Percentiles rank a stretch among this genome's conserved stretches.
Conservation (phyloP, 2,113 vertebrate genomes). For the Dasyprocta punctata region DNA sequence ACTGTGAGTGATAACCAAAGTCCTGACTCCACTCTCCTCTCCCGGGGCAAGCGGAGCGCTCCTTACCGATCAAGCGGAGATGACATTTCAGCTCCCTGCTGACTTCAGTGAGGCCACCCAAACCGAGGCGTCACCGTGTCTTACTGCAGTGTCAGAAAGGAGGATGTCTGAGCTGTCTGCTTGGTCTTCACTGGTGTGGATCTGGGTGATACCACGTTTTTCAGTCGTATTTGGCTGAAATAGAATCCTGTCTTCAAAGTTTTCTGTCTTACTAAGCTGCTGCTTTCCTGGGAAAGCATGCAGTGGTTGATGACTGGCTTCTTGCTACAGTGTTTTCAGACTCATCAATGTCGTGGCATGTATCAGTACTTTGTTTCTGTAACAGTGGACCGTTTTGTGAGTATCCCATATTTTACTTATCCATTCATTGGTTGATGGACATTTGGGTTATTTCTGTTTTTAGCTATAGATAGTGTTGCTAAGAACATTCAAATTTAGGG, state of each 20-base stretch:
- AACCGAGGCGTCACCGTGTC: not conserved
- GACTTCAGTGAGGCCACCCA: not conserved
- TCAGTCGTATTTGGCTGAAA: not conserved
- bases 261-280: not conserved
- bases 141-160: not conserved
- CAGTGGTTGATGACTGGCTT: not conserved
- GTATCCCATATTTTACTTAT: not conserved
- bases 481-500: not conserved
- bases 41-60: not conserved
- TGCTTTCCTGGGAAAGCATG: not conserved
- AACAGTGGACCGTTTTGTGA: not conserved
- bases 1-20: not conserved
- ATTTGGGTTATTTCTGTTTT: not conserved
- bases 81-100: not conserved
- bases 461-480: not conserved
- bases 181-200: not conserved
- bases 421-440: not conserved
- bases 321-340: not conserved
- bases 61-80: not conserved
- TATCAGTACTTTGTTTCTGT: not conserved
- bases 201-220: not conserved
- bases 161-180: not conserved
- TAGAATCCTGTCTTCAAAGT: not conserved
- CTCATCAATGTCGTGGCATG: not conserved
- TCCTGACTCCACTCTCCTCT: not conserved